Conservation (phyloP, 1,140 invertebrate species). For the Acromyrmex echinatior region DNA sequence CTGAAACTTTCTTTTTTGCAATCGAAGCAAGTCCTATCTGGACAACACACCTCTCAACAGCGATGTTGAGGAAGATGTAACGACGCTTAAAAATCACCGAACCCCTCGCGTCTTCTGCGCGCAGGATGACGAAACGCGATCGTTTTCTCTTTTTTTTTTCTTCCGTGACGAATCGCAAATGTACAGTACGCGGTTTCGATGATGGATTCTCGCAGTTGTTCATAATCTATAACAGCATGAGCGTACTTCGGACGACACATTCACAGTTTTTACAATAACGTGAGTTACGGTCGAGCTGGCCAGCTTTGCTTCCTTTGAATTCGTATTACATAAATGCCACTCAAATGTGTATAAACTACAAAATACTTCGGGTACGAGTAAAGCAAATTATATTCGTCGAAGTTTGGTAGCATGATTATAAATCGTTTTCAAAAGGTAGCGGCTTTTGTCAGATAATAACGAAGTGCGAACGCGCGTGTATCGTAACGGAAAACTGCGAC, state of each 20-base stretch:
- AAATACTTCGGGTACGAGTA: background rate
- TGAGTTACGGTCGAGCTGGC: background rate
- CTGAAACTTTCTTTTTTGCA: background rate
- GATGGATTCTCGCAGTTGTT: conserved; percentile 59
- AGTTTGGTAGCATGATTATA: conserved; percentile 6
- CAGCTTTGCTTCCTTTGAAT: conserved; percentile 34
- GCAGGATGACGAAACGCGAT: conserved; percentile 20
- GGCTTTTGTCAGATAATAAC: background rate
- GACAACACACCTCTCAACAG: background rate
- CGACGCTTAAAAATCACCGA: background rate
- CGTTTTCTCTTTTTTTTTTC: conserved; percentile 5
- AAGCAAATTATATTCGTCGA: background rate
- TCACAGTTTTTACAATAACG: background rate
- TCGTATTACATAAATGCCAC: background rate
- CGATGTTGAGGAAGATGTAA: background rate
- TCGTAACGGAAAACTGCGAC: background rate
- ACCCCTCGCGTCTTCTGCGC: background rate
- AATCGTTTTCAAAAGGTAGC: background rate
- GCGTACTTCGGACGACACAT: background rate
- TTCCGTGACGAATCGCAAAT: conserved; percentile 50
- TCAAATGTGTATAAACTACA: background rate
- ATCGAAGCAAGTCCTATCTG: background rate
- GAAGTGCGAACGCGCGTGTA: background rate
- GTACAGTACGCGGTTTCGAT: conserved; percentile 72
- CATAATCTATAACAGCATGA: background rate